Conservation (phyloP, 1,140 invertebrate species). For the Anastatus disparis region DNA sequence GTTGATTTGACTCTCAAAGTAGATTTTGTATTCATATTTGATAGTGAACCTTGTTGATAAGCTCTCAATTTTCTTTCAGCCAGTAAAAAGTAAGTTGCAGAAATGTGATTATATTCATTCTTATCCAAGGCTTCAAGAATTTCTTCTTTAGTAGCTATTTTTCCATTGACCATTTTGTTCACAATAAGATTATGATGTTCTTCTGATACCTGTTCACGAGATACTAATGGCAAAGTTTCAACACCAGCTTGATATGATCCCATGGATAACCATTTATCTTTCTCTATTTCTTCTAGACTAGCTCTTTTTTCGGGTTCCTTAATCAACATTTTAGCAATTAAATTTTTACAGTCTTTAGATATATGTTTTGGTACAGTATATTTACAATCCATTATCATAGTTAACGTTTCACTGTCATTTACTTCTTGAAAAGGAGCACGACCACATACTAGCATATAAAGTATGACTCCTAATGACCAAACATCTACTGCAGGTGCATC, state of each 20-base stretch:
- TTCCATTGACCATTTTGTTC: constrained; percentile 95
- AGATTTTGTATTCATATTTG: not conserved
- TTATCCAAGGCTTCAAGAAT: constrained; percentile 91
- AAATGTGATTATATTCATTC: constrained; percentile 98
- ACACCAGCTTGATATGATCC: constrained; percentile 64
- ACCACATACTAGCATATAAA: constrained; percentile 98
- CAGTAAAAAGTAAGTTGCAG: constrained; percentile 97
- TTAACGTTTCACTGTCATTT: constrained; percentile 98
- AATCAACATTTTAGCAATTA: constrained; percentile 93
- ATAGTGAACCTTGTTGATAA: constrained; percentile 73
- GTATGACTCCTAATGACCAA: constrained; percentile 97
- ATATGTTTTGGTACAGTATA: constrained; percentile 92
- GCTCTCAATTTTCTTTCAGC: constrained; percentile 90
- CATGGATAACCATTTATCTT: constrained; percentile 85
- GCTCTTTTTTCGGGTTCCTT: constrained; percentile 91
- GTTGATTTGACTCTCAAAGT: too few species aligned
- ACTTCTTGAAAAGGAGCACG: constrained; percentile 98
- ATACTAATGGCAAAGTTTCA: constrained; percentile 81
- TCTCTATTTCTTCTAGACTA: constrained; percentile 87
- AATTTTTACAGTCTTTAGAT: constrained; percentile 83
- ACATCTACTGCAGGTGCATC: constrained; percentile 97
- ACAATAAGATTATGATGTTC: constrained; percentile 93
- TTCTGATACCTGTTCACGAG: constrained; percentile 85
- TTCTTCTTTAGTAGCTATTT: constrained; percentile 93
- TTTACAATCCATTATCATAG: constrained; percentile 99